These are phyloP conservation scores for Bombus pyrosoma DNA, from an alignment of 1,140 invertebrate species.

Conservation along the genomic window DNA sequence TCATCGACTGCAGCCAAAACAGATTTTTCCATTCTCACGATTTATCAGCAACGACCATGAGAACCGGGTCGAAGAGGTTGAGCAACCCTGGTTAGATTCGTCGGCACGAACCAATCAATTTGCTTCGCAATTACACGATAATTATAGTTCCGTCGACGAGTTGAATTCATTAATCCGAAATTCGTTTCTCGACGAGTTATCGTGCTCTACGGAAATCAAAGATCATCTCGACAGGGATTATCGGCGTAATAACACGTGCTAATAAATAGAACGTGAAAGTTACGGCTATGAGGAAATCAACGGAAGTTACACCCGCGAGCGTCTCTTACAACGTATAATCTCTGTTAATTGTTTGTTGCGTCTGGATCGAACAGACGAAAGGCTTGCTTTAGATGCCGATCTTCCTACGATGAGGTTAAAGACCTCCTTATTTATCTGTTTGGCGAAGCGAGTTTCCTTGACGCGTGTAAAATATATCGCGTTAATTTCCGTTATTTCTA, in stretches of 20 bases:
- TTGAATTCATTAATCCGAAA: not conserved
- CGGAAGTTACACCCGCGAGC: constrained; percentile 70
- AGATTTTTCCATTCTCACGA: constrained; percentile 54
- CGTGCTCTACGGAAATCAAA: constrained; percentile 15
- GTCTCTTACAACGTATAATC: constrained; percentile 40
- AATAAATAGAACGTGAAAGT: constrained; percentile 79
- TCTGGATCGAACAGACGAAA: constrained; percentile 16
- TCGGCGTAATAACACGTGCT: constrained; percentile 37
- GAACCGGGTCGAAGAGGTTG: constrained; percentile 61
- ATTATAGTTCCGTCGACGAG: constrained; percentile 54
- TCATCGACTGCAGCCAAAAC: not conserved
- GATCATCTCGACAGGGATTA: constrained; percentile 2
- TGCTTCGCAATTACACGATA: constrained; percentile 65
- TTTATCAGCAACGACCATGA: constrained; percentile 42
- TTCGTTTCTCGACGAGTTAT: not conserved
- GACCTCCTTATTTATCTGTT: not conserved
- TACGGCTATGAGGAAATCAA: constrained; percentile 75
- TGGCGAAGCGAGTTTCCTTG: too few relatives aligned
- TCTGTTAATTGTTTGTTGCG: constrained; percentile 51
- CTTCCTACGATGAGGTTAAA: not conserved
- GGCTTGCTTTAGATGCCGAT: not conserved
- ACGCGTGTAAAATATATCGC: constrained; percentile 1
- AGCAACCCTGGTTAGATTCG: constrained; percentile 65
- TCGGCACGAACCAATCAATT: constrained; percentile 67
- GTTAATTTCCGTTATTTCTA: constrained; percentile 71